Evolutionary conservation across 92 coral and sea anemone genomes (phyloP), one percentile per base, ranked within the genome.

Genomic region (Epizoanthus ramosus): DNA sequence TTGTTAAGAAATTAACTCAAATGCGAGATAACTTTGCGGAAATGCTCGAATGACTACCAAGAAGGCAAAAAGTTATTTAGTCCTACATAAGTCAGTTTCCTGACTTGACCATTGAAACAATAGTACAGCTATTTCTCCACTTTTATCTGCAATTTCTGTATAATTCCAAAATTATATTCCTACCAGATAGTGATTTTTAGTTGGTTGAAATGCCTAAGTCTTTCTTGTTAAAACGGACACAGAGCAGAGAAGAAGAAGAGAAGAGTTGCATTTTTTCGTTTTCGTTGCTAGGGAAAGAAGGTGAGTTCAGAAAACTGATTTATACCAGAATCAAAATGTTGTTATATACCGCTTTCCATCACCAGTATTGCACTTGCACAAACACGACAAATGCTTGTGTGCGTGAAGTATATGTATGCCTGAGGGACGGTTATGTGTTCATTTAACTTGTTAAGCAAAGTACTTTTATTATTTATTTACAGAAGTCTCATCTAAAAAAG

Each of bases 1-100:
- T 91, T 90, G 98, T 93, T 91, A 93, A 91, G 89, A 88, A 92
- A 93, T 93, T 93, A 91, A 90, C 88, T 90, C 86, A 80, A 84
- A 89, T 86, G 88, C 79, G 88, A 89, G 85, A 89, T 80, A 89
- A 81, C 64, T 79, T 85, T 81, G 84, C 59, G 80, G 71, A 61
- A 61, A 43, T 69, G 71, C 28, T 77, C 47, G 56, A 57, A 21
- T 12, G 24, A 60, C 45, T 60, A 31, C 5, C 58, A 59, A 69
- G 71, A 77, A 77, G 3, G 37, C 65, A 41, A 19, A 12, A 77
- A 77, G 71, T 37, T 61, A 39, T 19, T 43, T 12, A n/a, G 8
- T 10, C 39, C 21, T 25, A 41, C 61, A 37, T 21, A 57, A 61
- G 57, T 12, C 22, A 22, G 47, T 25, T 39, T 39, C 22, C 12